Conservation (phyloP, 2,797 vertebrate genomes). For the Allobates femoralis region DNA sequence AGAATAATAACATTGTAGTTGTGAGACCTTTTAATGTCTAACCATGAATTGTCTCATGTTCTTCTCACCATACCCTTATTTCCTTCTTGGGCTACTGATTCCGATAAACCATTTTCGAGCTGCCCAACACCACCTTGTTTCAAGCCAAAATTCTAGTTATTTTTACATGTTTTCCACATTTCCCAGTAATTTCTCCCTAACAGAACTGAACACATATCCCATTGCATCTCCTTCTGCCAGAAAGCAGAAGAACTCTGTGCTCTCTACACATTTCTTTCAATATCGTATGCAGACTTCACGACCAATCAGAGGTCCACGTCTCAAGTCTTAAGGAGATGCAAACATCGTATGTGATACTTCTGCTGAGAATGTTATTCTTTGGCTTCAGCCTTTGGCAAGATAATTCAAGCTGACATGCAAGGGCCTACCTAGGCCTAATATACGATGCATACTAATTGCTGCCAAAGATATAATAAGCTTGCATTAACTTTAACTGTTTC, state of each 20-base stretch:
- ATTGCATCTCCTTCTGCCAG: conserved; percentile 12
- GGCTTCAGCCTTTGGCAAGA: conserved; percentile 62
- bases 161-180: neutral
- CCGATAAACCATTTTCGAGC: neutral
- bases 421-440: conserved; percentile 59
- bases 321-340: conserved; percentile 60
- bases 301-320: conserved; percentile 56
- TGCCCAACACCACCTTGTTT: neutral
- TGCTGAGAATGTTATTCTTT: conserved; percentile 60
- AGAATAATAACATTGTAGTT: too few relatives aligned
- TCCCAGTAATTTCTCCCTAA: neutral
- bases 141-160: neutral
- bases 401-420: conserved; percentile 57
- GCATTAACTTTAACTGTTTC: conserved; percentile 54
- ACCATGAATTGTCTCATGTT: too few relatives aligned
- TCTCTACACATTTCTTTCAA: conserved; percentile 49
- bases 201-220: neutral
- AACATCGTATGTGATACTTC: conserved; percentile 61
- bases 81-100: neutral
- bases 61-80: too few relatives aligned
- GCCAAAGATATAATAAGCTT: conserved; percentile 60
- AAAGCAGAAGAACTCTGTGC: conserved; percentile 25
- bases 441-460: conserved; percentile 62
- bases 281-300: conserved; percentile 58
- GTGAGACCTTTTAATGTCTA: too few relatives aligned